Percentiles rank a stretch among this genome's conserved stretches.
Conservation (phyloP, 2,797 vertebrate genomes). For the Brachymystax lenok region DNA sequence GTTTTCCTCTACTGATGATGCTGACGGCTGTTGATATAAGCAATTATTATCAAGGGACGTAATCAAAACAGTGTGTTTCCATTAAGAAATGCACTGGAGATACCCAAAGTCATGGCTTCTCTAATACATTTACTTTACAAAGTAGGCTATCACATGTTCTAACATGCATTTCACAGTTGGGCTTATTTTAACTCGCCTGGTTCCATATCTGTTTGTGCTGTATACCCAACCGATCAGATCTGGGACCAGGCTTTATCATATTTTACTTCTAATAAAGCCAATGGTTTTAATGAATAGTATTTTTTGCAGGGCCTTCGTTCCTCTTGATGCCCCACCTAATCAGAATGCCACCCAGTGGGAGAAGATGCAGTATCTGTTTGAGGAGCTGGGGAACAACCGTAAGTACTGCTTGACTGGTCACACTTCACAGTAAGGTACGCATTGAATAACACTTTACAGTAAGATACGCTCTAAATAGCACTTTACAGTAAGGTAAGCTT, state of each 20-base stretch:
- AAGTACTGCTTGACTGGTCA: constrained; percentile 69
- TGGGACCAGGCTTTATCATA: not conserved
- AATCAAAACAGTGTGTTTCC: not conserved
- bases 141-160: not conserved
- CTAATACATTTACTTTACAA: not conserved
- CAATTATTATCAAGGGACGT: not conserved
- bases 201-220: not conserved
- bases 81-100: not conserved
- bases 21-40: too few relatives aligned
- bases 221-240: not conserved
- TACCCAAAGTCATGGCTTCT: not conserved
- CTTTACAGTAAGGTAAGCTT: not conserved
- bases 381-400: constrained; percentile 94
- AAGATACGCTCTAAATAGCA: not conserved
- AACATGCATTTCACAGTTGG: not conserved
- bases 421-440: not conserved
- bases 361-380: constrained; percentile 91
- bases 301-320: constrained; percentile 87
- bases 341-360: constrained; percentile 97
- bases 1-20: too few relatives aligned
- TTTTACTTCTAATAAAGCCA: constrained; percentile 7
- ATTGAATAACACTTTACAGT: not conserved
- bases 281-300: constrained; percentile 16
- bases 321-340: constrained; percentile 81
- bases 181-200: not conserved